A percentile compares a stretch with the other conserved stretches of the same genome.
phyloP scores from a whole-genome alignment of 1,140 invertebrate genomes.

The Caerostris extrusa region DNA sequence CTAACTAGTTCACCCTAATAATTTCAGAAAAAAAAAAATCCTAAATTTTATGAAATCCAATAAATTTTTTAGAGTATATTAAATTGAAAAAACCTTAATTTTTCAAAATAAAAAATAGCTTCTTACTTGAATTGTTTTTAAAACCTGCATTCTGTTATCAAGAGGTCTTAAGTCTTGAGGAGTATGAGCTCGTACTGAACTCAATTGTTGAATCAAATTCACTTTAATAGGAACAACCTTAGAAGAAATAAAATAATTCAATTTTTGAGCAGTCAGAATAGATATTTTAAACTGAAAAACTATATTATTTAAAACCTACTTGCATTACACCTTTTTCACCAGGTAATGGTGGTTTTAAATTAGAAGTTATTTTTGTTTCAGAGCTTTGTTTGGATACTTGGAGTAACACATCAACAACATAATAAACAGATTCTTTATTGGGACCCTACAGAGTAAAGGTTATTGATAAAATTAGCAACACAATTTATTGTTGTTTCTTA shows the following conservation, averaged over 20 bases:
- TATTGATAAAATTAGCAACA: not conserved
- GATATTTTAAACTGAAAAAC: not conserved
- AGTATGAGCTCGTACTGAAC: constrained; percentile 93
- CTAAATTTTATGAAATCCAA: not conserved
- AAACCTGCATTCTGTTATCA: constrained; percentile 91
- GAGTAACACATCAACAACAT: constrained; percentile 90
- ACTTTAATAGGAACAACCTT: constrained; percentile 89
- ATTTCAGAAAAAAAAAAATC: not conserved
- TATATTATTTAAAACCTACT: constrained; percentile 80
- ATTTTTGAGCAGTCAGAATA: not conserved
- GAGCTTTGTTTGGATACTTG: constrained; percentile 86
- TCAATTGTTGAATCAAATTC: constrained; percentile 91
- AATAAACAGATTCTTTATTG: constrained; percentile 80
- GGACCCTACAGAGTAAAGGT: constrained; percentile 79
- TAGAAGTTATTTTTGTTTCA: constrained; percentile 82
- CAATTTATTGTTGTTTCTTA: not conserved
- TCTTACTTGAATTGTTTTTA: constrained; percentile 89
- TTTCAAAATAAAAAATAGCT: not conserved
- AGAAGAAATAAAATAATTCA: not conserved
- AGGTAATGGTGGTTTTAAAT: constrained; percentile 79
- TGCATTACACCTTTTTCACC: constrained; percentile 91
- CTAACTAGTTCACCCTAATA: not conserved
- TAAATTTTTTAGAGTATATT: not conserved
- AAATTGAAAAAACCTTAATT: not conserved
- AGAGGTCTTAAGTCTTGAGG: constrained; percentile 92